Conservation (phyloP, 2,113 vertebrate genomes). For the Brachyhypopomus gauderio region DNA sequence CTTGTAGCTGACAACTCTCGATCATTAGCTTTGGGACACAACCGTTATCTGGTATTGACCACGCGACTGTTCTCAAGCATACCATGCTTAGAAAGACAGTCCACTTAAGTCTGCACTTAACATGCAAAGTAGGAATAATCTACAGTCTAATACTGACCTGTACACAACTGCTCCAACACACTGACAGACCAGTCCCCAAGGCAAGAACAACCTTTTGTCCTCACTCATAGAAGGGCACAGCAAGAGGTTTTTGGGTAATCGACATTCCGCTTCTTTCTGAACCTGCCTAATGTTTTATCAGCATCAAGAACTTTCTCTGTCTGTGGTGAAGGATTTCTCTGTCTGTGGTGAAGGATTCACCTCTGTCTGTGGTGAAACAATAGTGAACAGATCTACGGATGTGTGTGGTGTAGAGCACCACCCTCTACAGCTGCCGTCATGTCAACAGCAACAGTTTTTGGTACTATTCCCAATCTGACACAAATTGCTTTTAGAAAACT, state of each 20-base stretch:
- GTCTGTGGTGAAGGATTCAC: slow-evolving; percentile 42
- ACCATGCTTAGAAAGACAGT: background rate
- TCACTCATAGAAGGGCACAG: background rate
- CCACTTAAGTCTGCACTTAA: background rate
- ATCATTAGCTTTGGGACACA: slow-evolving; percentile 58
- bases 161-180: background rate
- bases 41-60: slow-evolving; percentile 55
- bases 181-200: background rate
- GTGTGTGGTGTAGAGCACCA: background rate
- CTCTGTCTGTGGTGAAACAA: too few relatives aligned
- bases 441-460: background rate
- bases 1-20: slow-evolving; percentile 73
- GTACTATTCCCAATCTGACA: background rate
- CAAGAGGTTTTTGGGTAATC: too few relatives aligned
- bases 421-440: background rate
- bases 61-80: slow-evolving; percentile 43
- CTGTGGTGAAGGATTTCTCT: slow-evolving; percentile 49
- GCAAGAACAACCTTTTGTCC: background rate
- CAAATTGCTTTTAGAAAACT: slow-evolving; percentile 3
- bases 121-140: slow-evolving; percentile 14
- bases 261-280: slow-evolving; percentile 57
- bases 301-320: slow-evolving; percentile 60
- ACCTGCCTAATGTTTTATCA: slow-evolving; percentile 68
- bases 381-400: background rate
- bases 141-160: background rate